phyloP scores from a whole-genome alignment of 2,888 invertebrate species.

The Polymixis lichenea region DNA sequence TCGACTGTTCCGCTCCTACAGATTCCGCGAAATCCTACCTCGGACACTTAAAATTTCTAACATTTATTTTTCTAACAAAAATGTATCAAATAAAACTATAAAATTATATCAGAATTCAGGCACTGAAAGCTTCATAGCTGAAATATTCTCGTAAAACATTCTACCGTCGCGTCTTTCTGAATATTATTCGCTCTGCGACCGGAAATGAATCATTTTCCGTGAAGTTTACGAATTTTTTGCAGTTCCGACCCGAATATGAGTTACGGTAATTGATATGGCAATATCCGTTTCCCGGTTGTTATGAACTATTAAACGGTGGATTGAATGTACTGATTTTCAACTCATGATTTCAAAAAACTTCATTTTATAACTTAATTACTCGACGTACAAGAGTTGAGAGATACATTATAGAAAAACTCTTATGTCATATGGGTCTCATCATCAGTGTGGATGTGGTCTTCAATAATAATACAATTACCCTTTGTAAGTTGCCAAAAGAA shows the following conservation, averaged over 20 bases:
- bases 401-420: not conserved
- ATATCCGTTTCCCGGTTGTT: slow-evolving; percentile 37
- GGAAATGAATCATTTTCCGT: slow-evolving; percentile 76
- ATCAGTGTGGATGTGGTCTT: too few species aligned
- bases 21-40: slow-evolving; percentile 26
- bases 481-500: slow-evolving; percentile 38
- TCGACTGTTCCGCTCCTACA: slow-evolving; percentile 8
- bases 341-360: not conserved
- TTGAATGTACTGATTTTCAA: slow-evolving; percentile 7
- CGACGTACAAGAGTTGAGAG: not conserved
- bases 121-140: slow-evolving; percentile 55
- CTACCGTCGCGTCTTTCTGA: slow-evolving; percentile 30
- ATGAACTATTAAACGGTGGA: slow-evolving; percentile 16
- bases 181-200: slow-evolving; percentile 62
- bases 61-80: slow-evolving; percentile 29
- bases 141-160: slow-evolving; percentile 50
- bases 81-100: slow-evolving; percentile 60
- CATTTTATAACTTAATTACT: not conserved
- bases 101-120: slow-evolving; percentile 52
- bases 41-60: not conserved
- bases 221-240: slow-evolving; percentile 71
- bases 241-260: slow-evolving; percentile 62
- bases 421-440: too few species aligned
- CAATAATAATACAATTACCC: not conserved
- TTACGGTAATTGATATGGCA: slow-evolving; percentile 57